Evolutionary conservation across 2,888 invertebrate genomes (phyloP).

Genomic region (Eupeodes latifasciatus): DNA sequence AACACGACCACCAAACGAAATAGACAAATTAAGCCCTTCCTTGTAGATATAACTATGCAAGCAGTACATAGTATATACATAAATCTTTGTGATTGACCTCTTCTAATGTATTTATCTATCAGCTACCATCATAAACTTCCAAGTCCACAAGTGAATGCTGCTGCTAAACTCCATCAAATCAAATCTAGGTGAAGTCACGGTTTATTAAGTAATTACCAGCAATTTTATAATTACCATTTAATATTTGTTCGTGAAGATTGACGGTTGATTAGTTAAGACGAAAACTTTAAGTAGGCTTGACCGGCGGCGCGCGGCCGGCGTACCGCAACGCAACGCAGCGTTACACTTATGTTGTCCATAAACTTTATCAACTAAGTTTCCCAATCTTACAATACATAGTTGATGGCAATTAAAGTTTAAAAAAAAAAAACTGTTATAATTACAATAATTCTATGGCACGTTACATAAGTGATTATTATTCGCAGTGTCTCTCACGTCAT

Average conservation of each 20-base stretch:
- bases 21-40: conserved; percentile 21
- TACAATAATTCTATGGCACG: conserved; percentile 65
- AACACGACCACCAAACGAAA: background rate
- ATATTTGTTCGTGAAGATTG: conserved; percentile 64
- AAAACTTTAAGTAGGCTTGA: conserved; percentile 43
- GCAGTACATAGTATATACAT: no score
- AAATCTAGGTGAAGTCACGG: conserved; percentile 59
- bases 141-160: conserved; percentile 39
- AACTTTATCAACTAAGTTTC: conserved; percentile 59
- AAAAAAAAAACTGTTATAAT: conserved; percentile 49
- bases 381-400: conserved; percentile 52
- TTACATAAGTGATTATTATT: conserved; percentile 59
- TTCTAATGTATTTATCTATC: background rate
- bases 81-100: conserved; percentile 41
- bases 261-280: conserved; percentile 49
- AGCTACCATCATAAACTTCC: background rate
- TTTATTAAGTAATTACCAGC: conserved; percentile 70
- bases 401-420: conserved; percentile 42
- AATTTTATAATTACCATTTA: conserved; percentile 50
- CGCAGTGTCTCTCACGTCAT: conserved; percentile 48
- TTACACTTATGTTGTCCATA: conserved; percentile 42
- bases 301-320: conserved; percentile 17
- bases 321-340: background rate
- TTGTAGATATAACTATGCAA: conserved; percentile 7
- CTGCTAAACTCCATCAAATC: conserved; percentile 37